Base-by-base conservation (phyloP, 2,888 invertebrate genomes). In the Drosophila mettleri region DNA sequence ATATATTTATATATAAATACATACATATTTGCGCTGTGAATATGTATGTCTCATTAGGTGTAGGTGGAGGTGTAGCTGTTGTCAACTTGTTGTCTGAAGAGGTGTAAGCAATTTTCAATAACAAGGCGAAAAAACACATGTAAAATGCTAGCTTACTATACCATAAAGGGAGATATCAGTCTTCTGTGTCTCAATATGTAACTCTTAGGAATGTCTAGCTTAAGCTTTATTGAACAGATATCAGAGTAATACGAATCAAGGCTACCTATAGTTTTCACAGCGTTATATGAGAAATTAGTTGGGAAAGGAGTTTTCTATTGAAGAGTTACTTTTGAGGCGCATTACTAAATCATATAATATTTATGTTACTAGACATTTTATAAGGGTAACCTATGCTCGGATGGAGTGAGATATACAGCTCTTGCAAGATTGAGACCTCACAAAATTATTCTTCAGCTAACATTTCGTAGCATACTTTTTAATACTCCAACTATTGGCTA, bases 61-160 rank as follows among this genome's bases (percentile, higher is more conserved):
- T 59, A 58, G 58, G 58, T 10, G 57, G n/a, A n/a, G 43, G 43
- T 43, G n/a, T 43, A 9, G 8, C 4, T 24, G 43, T n/a, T n/a
- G 43, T 43, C 43, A 24, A n/a, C 20, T 43, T 24, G 12, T 31
- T 18, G 27, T 66, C 31, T 3, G 29, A 27, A 27, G 14, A 45
- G 18, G 9, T 71, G 59, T 59, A 54, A 66, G 58, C 73, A 53
- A n/a, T 58, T 71, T 52, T 20, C 2, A 20, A 5, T 7, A 3
- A 20, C 6, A 9, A 2, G 27, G 14, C n/a, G 6, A 59, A 14
- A 12, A 43, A 1, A 24, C 3, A 9, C 29, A 29, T 5, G 6
- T 16, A 4, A 58, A 24, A 9, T 14, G 14, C 18, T 31, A 1
- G 18, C 3, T n/a, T 33, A 27, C 14, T 36, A 12, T 14, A 51